Conservation (phyloP, 2,888 invertebrate species). For the Crematogaster levior region DNA sequence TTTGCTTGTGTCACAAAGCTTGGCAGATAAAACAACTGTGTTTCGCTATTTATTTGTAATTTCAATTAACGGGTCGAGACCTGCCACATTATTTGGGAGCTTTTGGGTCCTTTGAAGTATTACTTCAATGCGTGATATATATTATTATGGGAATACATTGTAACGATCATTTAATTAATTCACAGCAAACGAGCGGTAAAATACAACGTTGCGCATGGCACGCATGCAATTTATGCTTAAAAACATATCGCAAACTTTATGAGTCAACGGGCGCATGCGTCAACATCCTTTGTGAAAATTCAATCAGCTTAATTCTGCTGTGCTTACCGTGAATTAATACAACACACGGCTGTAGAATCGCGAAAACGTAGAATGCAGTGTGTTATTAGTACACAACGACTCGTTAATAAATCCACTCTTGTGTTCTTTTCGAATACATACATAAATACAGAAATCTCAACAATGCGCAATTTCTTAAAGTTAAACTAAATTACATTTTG, state of each 20-base stretch:
- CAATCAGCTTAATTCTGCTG: slow-evolving; percentile 44
- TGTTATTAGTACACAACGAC: not conserved
- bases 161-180: slow-evolving; percentile 51
- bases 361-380: not conserved
- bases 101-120: slow-evolving; percentile 33
- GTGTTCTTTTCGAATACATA: not conserved
- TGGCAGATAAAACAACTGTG: slow-evolving; percentile 43
- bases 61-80: slow-evolving; percentile 35
- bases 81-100: slow-evolving; percentile 35
- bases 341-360: not conserved
- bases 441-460: not conserved
- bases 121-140: slow-evolving; percentile 26
- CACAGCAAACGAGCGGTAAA: slow-evolving; percentile 25
- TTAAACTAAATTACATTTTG: not conserved
- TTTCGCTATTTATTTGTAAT: slow-evolving; percentile 39
- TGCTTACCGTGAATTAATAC: slow-evolving; percentile 16
- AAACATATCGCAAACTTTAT: slow-evolving; percentile 32
- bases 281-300: slow-evolving; percentile 41
- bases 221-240: slow-evolving; percentile 28
- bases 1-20: slow-evolving; percentile 4
- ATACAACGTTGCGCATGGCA: slow-evolving; percentile 19
- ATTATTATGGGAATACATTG: slow-evolving; percentile 30
- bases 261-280: slow-evolving; percentile 12
- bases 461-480: not conserved
- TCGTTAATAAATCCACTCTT: not conserved